Conservation (phyloP, 30 jellyfish, hydroid and myxozoan species). For the Chironex yamaguchii region DNA sequence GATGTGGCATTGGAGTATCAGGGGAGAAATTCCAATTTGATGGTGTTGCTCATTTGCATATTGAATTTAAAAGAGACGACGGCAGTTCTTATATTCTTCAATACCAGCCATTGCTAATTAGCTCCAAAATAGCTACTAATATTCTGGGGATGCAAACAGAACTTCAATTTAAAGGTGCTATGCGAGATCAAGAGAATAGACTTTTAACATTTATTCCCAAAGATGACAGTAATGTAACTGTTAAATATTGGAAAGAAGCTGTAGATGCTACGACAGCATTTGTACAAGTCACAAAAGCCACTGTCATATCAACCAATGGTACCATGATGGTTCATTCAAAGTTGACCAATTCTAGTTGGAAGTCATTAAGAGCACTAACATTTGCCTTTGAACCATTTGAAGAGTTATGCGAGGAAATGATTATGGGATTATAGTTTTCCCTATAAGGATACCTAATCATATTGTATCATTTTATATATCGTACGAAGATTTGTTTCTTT, state of each 20-base stretch:
- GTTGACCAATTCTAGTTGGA: neutral
- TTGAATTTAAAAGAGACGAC: neutral
- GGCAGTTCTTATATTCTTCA: constrained; percentile 1
- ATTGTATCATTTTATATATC: no score
- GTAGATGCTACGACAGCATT: neutral
- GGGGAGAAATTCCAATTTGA: neutral
- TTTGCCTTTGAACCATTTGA: neutral
- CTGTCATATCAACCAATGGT: constrained; percentile 6
- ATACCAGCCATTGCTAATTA: constrained; percentile 19
- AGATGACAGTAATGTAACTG: neutral
- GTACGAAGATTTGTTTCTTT: no score
- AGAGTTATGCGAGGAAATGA: neutral
- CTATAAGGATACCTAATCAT: no score
- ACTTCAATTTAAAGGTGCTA: constrained; percentile 15
- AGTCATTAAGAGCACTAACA: neutral
- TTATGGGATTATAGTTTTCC: no score
- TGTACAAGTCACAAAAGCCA: neutral
- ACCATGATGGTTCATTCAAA: neutral
- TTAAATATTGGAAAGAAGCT: neutral
- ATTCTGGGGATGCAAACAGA: constrained; percentile 39
- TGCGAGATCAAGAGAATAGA: constrained; percentile 13
- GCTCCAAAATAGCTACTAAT: neutral
- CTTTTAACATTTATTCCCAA: constrained; percentile 1
- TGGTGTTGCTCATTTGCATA: neutral
- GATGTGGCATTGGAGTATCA: neutral